Percentiles rank a stretch among this genome's conserved stretches.
Conservation (phyloP, 2,797 vertebrate genomes). For the Catostomus latipinnis region DNA sequence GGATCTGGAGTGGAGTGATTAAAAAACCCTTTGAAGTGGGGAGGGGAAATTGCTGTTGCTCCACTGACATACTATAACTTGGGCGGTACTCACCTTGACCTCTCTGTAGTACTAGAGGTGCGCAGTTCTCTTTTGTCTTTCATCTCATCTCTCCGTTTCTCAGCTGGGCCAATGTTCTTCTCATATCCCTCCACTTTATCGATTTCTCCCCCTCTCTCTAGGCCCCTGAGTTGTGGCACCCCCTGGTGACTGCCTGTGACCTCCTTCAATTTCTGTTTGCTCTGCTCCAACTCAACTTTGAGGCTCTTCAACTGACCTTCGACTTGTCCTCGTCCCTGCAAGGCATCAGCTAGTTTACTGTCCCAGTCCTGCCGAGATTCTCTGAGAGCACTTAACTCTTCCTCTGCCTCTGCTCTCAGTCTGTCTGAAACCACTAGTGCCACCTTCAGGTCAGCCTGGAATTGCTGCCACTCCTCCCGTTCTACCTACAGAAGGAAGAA, state of each 20-base stretch:
- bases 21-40: no score
- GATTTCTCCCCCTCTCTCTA: conserved; percentile 56
- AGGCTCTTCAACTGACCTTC: conserved; percentile 71
- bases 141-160: conserved; percentile 54
- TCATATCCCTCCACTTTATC: conserved; percentile 68
- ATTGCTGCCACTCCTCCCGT: conserved; percentile 81
- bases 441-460: conserved; percentile 84
- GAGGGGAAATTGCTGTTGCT: no score
- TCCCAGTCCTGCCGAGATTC: conserved; percentile 67
- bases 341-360: conserved; percentile 69
- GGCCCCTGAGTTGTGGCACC: conserved; percentile 45
- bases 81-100: conserved; percentile 70
- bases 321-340: conserved; percentile 70
- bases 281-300: conserved; percentile 72
- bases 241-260: conserved; percentile 48
- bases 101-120: conserved; percentile 66
- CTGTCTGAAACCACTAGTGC: conserved; percentile 82
- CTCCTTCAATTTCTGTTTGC: conserved; percentile 63
- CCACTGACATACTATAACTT: no score
- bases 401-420: conserved; percentile 77
- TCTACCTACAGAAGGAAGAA: conserved; percentile 68
- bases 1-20: no score
- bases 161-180: conserved; percentile 72
- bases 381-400: conserved; percentile 70
- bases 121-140: conserved; percentile 53